Conservation (phyloP, 1,140 invertebrate species). For the Drosophila quadrilineata region DNA sequence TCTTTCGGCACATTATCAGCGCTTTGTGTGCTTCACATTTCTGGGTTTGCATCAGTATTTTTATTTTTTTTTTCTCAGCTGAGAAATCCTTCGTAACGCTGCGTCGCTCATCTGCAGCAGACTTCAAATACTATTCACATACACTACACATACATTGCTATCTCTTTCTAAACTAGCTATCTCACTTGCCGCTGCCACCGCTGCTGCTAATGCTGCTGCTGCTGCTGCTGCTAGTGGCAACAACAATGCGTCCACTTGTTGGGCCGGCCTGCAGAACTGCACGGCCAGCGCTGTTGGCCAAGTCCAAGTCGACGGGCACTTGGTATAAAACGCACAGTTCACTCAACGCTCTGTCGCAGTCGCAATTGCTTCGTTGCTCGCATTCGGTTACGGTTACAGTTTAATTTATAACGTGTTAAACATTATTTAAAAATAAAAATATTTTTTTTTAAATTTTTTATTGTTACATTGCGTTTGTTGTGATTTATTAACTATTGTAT, state of each 20-base stretch:
- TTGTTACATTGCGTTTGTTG: conserved; percentile 1
- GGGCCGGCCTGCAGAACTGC: conserved; percentile 33
- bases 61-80: neutral
- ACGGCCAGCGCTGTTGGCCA: conserved; percentile 14
- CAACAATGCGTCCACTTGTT: conserved; percentile 41
- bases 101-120: conserved; percentile 25
- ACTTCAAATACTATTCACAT: no score
- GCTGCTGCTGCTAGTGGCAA: no score
- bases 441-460: neutral
- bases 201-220: no score
- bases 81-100: conserved; percentile 23
- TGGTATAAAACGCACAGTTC: conserved; percentile 41
- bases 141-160: no score
- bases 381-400: conserved; percentile 18
- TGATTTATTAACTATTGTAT: no score
- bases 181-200: no score
- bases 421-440: no score
- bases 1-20: no score
- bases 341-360: conserved; percentile 31
- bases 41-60: conserved; percentile 10
- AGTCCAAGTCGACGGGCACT: conserved; percentile 7
- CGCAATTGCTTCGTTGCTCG: conserved; percentile 35
- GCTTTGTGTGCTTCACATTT: conserved; percentile 10
- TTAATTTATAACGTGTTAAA: no score
- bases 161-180: neutral